These are phyloP conservation scores for Semaprochilodus insignis DNA, from an alignment of 2,797 vertebrate genomes.

Conservation along the genomic window DNA sequence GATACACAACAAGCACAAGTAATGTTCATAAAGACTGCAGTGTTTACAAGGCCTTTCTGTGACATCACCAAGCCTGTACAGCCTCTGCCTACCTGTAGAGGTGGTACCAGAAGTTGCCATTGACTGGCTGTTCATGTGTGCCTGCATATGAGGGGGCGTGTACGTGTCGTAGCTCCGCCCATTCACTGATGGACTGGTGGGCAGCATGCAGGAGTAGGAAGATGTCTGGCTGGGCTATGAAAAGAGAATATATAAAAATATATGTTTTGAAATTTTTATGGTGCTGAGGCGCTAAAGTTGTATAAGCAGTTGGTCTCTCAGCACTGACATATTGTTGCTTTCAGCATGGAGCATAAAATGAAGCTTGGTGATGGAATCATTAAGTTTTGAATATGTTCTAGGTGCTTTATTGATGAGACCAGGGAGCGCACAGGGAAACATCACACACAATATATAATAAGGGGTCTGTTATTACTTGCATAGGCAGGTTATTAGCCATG, in stretches of 20 bases:
- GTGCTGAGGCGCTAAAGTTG: too few species aligned
- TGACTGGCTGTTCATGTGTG: slow-evolving; percentile 96
- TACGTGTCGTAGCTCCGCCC: slow-evolving; percentile 96
- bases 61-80: background rate
- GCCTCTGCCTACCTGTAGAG: slow-evolving; percentile 88
- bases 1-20: background rate
- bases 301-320: too few species aligned
- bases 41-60: background rate
- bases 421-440: background rate
- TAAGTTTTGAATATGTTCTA: background rate
- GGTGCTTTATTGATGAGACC: background rate
- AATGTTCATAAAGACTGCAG: too few species aligned
- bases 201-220: slow-evolving; percentile 99
- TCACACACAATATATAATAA: background rate
- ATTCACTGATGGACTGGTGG: slow-evolving; percentile 91
- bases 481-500: slow-evolving; percentile 97
- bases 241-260: slow-evolving; percentile 18
- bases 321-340: too few species aligned
- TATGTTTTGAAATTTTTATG: too few species aligned
- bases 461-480: slow-evolving; percentile 86
- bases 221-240: slow-evolving; percentile 86
- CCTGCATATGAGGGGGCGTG: slow-evolving; percentile 97
- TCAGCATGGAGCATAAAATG: too few species aligned
- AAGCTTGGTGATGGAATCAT: too few species aligned
- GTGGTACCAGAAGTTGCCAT: slow-evolving; percentile 91